Percentiles rank a stretch among this genome's conserved stretches.
phyloP scores from a whole-genome alignment of 2,113 vertebrate genomes.

The Scytalopus superciliaris region DNA sequence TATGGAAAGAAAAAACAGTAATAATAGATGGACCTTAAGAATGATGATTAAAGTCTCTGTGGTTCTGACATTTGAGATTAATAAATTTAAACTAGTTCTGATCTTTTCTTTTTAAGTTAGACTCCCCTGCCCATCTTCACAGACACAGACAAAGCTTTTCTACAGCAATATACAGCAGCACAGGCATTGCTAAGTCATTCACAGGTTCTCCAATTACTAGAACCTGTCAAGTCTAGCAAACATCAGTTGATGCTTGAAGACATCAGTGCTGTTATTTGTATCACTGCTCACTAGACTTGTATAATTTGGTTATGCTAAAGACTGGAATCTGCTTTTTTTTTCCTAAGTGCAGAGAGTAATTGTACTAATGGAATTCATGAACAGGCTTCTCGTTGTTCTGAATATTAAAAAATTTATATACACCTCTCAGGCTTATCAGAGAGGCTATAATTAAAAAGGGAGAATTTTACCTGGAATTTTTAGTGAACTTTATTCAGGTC shows the following conservation, averaged over 20 bases:
- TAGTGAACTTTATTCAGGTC: neutral
- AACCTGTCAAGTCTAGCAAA: slow-evolving; percentile 24
- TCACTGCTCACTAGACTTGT: slow-evolving; percentile 6
- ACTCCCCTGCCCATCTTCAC: neutral
- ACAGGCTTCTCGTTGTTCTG: neutral
- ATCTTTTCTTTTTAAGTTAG: neutral
- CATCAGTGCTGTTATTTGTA: slow-evolving; percentile 39
- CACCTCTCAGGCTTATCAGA: neutral
- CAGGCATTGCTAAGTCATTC: neutral
- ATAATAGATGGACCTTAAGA: neutral
- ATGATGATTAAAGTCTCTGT: neutral
- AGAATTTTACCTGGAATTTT: neutral
- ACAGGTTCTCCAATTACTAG: slow-evolving; percentile 40
- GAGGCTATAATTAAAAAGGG: neutral
- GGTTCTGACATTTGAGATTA: neutral
- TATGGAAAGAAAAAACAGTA: neutral
- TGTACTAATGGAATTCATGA: slow-evolving; percentile 33
- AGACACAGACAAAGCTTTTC: neutral
- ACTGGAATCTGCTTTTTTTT: slow-evolving; percentile 32
- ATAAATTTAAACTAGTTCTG: neutral
- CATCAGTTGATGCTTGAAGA: slow-evolving; percentile 28
- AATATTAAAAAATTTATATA: neutral
- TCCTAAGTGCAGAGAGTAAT: neutral
- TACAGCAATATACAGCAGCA: neutral
- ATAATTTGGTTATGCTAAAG: slow-evolving; percentile 45